Percentiles rank a stretch among this genome's conserved stretches.
These are phyloP conservation scores for Fundulus diaphanus DNA, from an alignment of 2,797 vertebrate genomes.

Conservation along the genomic window DNA sequence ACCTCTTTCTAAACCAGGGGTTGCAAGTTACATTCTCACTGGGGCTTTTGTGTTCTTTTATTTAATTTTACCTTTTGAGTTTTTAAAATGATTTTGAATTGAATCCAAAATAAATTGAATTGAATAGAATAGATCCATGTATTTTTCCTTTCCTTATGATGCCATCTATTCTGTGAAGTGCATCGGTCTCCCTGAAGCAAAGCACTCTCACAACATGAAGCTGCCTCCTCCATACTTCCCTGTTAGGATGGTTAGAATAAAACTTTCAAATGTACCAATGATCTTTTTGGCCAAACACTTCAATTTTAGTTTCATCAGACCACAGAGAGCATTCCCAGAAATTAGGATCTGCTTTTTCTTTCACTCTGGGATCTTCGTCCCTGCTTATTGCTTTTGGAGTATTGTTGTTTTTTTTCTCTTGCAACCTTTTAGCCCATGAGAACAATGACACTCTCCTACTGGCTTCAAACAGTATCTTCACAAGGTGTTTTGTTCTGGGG, in stretches of 20 bases:
- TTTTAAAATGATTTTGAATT: constrained; percentile 12
- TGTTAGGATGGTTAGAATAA: not conserved
- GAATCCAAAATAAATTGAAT: no score
- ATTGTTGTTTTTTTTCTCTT: not conserved
- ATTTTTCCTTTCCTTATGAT: no score
- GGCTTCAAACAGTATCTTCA: not conserved
- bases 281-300: not conserved
- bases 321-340: no score
- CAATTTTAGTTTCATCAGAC: not conserved
- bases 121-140: no score
- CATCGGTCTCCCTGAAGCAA: no score
- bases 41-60: not conserved
- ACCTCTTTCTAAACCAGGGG: no score
- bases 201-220: no score
- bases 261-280: not conserved
- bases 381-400: not conserved
- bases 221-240: no score
- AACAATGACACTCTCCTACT: no score
- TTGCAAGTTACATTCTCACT: no score
- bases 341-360: no score
- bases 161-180: no score
- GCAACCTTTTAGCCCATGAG: not conserved
- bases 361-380: not conserved
- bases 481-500: not conserved
- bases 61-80: not conserved